Evolutionary conservation across 2,113 vertebrate species (phyloP).

Genomic region (Mirounga angustirostris): DNA sequence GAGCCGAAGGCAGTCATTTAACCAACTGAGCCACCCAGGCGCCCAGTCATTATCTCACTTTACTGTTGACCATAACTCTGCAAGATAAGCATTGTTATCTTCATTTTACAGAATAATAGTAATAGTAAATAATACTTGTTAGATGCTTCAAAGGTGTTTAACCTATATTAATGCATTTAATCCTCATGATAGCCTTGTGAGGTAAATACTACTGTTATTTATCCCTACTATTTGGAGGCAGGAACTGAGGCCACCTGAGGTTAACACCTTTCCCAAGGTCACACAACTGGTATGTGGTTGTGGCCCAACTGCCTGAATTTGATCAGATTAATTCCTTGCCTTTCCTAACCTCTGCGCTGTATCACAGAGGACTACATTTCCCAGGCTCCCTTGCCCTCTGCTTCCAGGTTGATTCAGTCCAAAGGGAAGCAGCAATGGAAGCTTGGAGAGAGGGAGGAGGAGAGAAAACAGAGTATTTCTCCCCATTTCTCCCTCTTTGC

Average conservation of each 20-base stretch:
- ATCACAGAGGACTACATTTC: background rate
- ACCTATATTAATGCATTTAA: background rate
- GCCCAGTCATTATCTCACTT: background rate
- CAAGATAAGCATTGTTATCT: background rate
- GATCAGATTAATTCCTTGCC: background rate
- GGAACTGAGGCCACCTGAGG: background rate
- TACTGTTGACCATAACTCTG: background rate
- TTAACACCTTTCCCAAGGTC: background rate
- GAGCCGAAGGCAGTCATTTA: too few relatives aligned
- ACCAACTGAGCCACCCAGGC: too few relatives aligned
- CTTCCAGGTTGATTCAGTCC: background rate
- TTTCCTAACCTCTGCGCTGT: background rate
- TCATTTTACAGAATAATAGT: background rate
- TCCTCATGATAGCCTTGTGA: background rate
- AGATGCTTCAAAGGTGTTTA: background rate
- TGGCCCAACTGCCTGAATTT: background rate
- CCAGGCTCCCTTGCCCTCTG: background rate
- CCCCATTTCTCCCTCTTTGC: background rate
- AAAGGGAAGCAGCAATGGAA: background rate
- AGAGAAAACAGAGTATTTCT: background rate
- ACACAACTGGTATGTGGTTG: background rate
- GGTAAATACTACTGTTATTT: background rate
- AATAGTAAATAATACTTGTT: background rate
- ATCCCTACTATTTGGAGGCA: background rate
- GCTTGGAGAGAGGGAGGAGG: background rate